Percentiles rank a stretch among this genome's conserved stretches.
Evolutionary conservation across 2,888 invertebrate species (phyloP).

Genomic region (Drosophila barbarae): DNA sequence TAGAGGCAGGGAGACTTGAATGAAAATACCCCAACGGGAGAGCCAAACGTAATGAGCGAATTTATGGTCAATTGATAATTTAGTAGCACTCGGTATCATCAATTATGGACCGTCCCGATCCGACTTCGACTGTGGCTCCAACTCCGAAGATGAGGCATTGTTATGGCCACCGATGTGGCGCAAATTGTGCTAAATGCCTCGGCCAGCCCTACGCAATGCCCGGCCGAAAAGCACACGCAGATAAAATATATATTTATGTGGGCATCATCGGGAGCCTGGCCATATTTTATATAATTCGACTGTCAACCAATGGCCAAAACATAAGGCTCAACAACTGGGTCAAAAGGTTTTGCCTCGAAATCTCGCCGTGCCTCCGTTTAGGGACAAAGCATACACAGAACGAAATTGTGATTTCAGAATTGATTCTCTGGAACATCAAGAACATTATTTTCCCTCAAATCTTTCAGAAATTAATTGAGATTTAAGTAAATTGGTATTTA

Average conservation of each 20-base stretch:
- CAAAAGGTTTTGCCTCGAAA: conserved; percentile 32
- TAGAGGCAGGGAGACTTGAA: conserved; percentile 53
- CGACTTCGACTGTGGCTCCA: conserved; percentile 28
- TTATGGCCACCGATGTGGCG: conserved; percentile 77
- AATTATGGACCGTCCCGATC: conserved; percentile 64
- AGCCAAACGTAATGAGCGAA: conserved; percentile 77
- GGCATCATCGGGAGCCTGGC: conserved; percentile 64
- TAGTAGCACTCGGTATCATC: conserved; percentile 80
- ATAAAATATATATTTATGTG: conserved; percentile 73
- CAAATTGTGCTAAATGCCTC: conserved; percentile 77
- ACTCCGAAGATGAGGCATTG: conserved; percentile 76
- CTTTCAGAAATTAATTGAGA: background rate
- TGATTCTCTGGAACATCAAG: background rate
- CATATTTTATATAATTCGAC: conserved; percentile 69
- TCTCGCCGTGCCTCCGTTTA: conserved; percentile 1
- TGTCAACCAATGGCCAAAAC: conserved; percentile 48
- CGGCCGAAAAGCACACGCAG: conserved; percentile 6
- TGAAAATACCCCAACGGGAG: conserved; percentile 47
- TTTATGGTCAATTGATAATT: conserved; percentile 80
- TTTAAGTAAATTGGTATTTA: background rate
- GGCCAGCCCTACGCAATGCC: conserved; percentile 51
- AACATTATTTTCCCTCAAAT: no score
- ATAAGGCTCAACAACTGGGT: conserved; percentile 52
- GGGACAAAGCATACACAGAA: background rate
- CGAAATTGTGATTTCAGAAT: background rate